Evolutionary conservation across 64 coral and sea anemone genomes (phyloP), one percentile per base, ranked within the genome.

Genomic region (Exaiptasia diaphana): DNA sequence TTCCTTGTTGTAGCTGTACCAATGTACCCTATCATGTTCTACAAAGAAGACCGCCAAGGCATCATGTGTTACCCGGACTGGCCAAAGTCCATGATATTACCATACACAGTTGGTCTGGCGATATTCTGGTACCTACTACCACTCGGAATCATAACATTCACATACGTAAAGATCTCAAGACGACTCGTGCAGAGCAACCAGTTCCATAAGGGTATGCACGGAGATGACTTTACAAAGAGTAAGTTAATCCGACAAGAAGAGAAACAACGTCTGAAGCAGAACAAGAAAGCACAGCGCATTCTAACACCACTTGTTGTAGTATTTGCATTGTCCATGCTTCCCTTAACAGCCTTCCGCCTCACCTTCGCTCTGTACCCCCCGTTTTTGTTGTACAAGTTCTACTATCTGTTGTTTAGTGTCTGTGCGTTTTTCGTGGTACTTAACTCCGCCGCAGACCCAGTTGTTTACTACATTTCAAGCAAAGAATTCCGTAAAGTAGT

Each of bases 301-400:
- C 83, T 86, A 0, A 76, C 56, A 3, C 83, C 83, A 35, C 29
- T 86, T 1, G 71, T 86, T 12, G 61, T 86, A 24, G 32, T 86
- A 24, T 86, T 86, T 55, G 83, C 83, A 20, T 57, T 86, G 0
- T 27, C 71, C n/a, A 86, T 86, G 83, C 35, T 86, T 23, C 83
- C 83, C 0, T 28, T 67, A 2, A 86, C 41, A 17, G 30, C 31
- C 9, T 67, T 86, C 5, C 71, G 83, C 1, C 12, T 86, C 2
- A 57, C 50, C 30, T 25, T 27, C 27, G 74, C 25, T 0, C 67
- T 76, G 13, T 33, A 26, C 28, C 25, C 57, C 29, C 54, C 52
- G 7, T 32, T 86, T 74, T 14, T 62, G 0, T 4, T 59, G 5
- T 12, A 76, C 18, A 59, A 34, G 11, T 86, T 50, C 44, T 76